phyloP scores from a whole-genome alignment of 2,113 vertebrate species.

The Takifugu bimaculatus region DNA sequence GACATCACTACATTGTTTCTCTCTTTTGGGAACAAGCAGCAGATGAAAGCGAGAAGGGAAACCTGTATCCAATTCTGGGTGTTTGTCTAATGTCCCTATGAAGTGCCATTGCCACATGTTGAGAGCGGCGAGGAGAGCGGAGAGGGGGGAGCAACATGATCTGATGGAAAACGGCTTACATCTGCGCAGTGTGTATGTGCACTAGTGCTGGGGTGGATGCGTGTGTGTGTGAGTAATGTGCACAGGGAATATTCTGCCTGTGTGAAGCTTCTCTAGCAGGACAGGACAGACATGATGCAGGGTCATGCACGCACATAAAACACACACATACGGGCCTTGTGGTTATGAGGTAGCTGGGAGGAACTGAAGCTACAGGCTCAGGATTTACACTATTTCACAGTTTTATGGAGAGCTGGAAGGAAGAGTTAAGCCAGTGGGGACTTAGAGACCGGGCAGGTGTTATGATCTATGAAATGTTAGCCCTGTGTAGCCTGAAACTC shows the following conservation, averaged over 20 bases:
- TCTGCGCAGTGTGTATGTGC: slow-evolving; percentile 30
- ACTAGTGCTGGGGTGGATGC: slow-evolving; percentile 11
- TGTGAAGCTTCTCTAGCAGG: slow-evolving; percentile 24
- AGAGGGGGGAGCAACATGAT: slow-evolving; percentile 44
- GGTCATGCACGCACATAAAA: slow-evolving; percentile 11
- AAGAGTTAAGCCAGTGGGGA: slow-evolving; percentile 9
- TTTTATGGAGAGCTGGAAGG: slow-evolving; percentile 16
- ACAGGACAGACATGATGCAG: slow-evolving; percentile 27
- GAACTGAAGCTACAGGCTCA: slow-evolving; percentile 6
- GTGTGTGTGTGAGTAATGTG: slow-evolving; percentile 29
- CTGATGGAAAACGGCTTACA: slow-evolving; percentile 68
- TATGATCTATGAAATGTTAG: slow-evolving; percentile 12
- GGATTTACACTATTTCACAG: slow-evolving; percentile 8
- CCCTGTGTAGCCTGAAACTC: slow-evolving; percentile 1
- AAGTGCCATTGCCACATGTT: slow-evolving; percentile 68
- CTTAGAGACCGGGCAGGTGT: slow-evolving; percentile 9
- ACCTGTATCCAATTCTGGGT: slow-evolving; percentile 73
- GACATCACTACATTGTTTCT: slow-evolving; percentile 71
- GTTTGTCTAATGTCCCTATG: slow-evolving; percentile 71
- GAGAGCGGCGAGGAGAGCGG: slow-evolving; percentile 36
- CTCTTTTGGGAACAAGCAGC: slow-evolving; percentile 66
- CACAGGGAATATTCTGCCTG: slow-evolving; percentile 28
- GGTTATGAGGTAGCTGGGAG: slow-evolving; percentile 7
- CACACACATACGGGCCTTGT: neutral
- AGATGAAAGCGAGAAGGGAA: slow-evolving; percentile 68